Base-by-base conservation (phyloP, 2,113 vertebrate species). In the Pelodiscus sinensis region DNA sequence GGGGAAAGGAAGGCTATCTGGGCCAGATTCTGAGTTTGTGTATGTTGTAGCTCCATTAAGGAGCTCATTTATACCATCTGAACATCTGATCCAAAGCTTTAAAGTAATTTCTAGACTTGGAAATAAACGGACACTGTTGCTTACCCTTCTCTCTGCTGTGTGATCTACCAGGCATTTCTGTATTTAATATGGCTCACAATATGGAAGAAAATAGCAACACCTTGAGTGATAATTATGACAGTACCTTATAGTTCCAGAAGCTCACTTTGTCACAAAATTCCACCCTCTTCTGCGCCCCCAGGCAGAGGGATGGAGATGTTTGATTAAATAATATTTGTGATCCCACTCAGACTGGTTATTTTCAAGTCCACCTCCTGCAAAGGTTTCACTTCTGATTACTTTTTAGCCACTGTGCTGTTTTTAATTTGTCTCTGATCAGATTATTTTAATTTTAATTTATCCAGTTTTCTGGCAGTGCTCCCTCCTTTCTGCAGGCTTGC, bases 381-480 rank as follows among this genome's bases (percentile, higher is more conserved):
- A 58, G 52, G 79, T 81, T 87, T 94, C 89, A 84, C 81, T 92
- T 91, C 86, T 87, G 52, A 71, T 96, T 96, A 88, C 94, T 89
- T 82, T 94, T 85, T 68, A 79, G 81, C 93, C 89, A 92, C 3
- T 50, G 56, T 62, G 87, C 79, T 68, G 80, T 86, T 91, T 95
- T 91, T 92, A 84, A 65, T 62, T 92, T 97, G 86, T 91, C 80
- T 95, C 1, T 8, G 90, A 81, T 96, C 54, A 19, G 91, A 95
- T 97, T 95, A 91, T 96, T 97, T 97, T 96, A 94, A 97, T 97
- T 97, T 94, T 85, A 1, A 0, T 94, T 97, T 96, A 91, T 89
- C 84, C 96, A 89, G 92, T 97, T 84, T 97, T 3, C 0, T 1
- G 21, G 55, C 50, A 0, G 0, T 81, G 68, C 82, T 95, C 75